Base-by-base conservation (phyloP, 2,113 vertebrate species). In the Hystrix brachyura region DNA sequence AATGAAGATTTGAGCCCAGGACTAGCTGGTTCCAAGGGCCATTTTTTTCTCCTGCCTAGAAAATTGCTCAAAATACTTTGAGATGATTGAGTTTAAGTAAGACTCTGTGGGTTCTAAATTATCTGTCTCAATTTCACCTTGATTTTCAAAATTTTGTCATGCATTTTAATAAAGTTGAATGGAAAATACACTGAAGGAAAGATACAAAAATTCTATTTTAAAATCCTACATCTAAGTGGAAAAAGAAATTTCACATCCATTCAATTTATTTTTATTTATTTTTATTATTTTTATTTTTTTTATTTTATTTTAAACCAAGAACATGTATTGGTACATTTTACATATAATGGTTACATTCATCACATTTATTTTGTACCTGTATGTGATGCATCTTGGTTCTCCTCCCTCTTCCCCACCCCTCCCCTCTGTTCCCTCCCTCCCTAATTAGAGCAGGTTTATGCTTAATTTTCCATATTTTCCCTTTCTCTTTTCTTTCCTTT, bases 91-190 rank as follows among this genome's bases (percentile, higher is more conserved):
- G 5, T 88, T 76, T 85, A 34, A 67, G 7, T 55, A 57, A 69
- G 27, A 64, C 38, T 53, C 19, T 82, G 8, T 48, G 48, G 34
- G 27, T 57, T 32, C 48, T 82, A 12, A 74, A 71, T 86, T 74
- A 89, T 89, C 19, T 87, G 34, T 64, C 86, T 97, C 43, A 90
- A 15, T 29, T 60, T 67, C 19, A 62, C 25, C 25, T 87, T 96
- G 27, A 27, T 57, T 93, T 64, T 9, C 21, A 69, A 64, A 72
- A 71, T 85, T 79, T 74, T 69, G 4, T 57, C 72, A 7, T 0
- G 21, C 11, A 76, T 76, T 60, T 81, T 87, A 83, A 60, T 29
- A 86, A 62, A 57, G 10, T 6, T 32, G 86, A 90, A 85, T 53
- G 32, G 93, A 94, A 90, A 83, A 81, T 72, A 81, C 48, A 82